Percentiles rank a stretch among this genome's conserved stretches.
Evolutionary conservation across 2,797 vertebrate genomes (phyloP).

Genomic region (Nannoperca obscura): DNA sequence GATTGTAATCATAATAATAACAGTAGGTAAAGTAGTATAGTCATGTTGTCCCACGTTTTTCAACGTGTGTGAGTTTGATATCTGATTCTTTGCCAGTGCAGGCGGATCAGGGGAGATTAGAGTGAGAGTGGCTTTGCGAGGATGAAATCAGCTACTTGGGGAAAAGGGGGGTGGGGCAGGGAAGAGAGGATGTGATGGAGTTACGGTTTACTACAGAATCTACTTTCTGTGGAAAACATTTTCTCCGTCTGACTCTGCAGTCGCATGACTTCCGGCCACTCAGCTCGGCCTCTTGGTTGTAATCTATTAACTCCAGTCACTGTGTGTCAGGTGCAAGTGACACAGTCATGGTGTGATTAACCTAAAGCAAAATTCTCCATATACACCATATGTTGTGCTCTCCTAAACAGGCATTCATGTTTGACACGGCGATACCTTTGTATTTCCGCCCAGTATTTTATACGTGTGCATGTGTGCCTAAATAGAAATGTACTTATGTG

Average conservation of each 20-base stretch:
- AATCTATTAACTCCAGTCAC: constrained; percentile 32
- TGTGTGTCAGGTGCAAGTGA: constrained; percentile 40
- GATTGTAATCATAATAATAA: background rate
- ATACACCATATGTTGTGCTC: constrained; percentile 36
- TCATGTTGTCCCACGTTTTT: constrained; percentile 39
- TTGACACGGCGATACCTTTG: constrained; percentile 17
- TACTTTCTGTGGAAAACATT: constrained; percentile 17
- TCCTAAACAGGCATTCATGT: constrained; percentile 16
- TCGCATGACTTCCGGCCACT: constrained; percentile 7
- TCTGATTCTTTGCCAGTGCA: constrained; percentile 76
- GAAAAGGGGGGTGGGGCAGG: constrained; percentile 32
- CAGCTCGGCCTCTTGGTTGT: constrained; percentile 23
- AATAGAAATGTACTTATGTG: constrained; percentile 58
- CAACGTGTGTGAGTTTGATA: constrained; percentile 61
- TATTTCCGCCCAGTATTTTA: constrained; percentile 31
- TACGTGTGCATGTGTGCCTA: constrained; percentile 55
- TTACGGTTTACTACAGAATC: constrained; percentile 45
- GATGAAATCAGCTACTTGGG: constrained; percentile 83
- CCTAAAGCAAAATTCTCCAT: constrained; percentile 19
- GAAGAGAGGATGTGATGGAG: constrained; percentile 45
- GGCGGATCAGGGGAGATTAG: constrained; percentile 81
- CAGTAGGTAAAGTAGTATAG: constrained; percentile 13
- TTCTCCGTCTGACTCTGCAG: constrained; percentile 23
- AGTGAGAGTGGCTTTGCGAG: constrained; percentile 78
- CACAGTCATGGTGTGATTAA: constrained; percentile 36